phyloP scores from a whole-genome alignment of 2,797 vertebrate species.

The Sitta carolinensis region DNA sequence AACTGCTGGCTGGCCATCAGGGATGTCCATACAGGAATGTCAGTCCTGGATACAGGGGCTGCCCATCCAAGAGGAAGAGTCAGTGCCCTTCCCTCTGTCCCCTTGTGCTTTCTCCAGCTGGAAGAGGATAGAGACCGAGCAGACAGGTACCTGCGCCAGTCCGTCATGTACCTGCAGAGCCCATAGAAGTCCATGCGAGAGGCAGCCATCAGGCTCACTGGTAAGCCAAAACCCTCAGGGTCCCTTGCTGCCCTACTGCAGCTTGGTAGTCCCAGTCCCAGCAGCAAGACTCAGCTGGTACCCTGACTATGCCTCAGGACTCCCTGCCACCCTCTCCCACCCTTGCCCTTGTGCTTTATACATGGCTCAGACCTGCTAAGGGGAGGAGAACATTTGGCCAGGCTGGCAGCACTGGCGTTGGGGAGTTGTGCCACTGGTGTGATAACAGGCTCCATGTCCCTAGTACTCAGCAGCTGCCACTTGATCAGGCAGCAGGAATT shows the following conservation, averaged over 20 bases:
- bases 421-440: neutral
- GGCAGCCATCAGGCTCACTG: neutral
- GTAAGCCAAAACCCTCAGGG: neutral
- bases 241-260: fast-evolving
- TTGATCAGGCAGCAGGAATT: neutral
- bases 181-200: neutral
- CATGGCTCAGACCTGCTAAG: neutral
- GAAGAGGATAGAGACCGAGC: neutral
- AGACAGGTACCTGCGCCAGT: neutral
- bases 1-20: neutral
- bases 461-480: neutral
- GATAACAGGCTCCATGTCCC: neutral
- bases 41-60: neutral
- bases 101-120: neutral
- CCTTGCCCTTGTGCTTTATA: neutral
- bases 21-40: neutral
- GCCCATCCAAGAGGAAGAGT: neutral
- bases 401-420: neutral
- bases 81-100: neutral
- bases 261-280: neutral
- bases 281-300: neutral
- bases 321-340: neutral
- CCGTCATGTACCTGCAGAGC: neutral
- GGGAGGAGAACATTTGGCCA: neutral
- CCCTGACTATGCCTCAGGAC: neutral